Evolutionary conservation across 1,140 invertebrate genomes (phyloP), one percentile per base, ranked within the genome.

Genomic region (Tachypleus tridentatus): DNA sequence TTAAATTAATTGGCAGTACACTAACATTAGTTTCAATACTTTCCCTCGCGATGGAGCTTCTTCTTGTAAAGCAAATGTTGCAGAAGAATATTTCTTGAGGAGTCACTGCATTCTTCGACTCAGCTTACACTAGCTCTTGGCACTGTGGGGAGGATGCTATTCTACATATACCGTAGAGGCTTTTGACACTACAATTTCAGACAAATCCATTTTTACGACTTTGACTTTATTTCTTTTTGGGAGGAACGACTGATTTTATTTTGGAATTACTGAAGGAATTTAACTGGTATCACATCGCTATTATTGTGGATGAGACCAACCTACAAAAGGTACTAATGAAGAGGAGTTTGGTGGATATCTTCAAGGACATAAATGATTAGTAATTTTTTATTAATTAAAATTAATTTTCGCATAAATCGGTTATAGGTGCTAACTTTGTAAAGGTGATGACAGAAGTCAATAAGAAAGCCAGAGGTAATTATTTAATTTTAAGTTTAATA

Each of bases 191-290:
- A 82, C 89, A 71, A 90, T 93, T 76, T 90, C 90, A 72, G 86
- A 91, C 75, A 93, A 92, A 77, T 87, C 84, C 47, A 86, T 89
- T 73, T 93, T 89, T 72, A 85, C 86, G 3, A 92, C 89, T 0
- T 72, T 94, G 90, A 56, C 87, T 92, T 83, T 90, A 89, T 4
- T 93, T 90, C 60, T 70, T 69, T 4, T 58, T 72, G 51, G 70
- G 90, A 91, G 0, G 91, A 91, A 73, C 84, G 83, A 51, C 89
- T 87, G 72, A 85, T 91, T 57, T 92, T 58, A 11, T 73, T 8
- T 49, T 70, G 5, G 57, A 67, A 58, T 65, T 72, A n/a, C 47
- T 93, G 71, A 83, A 84, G 65, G 82, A 88, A 69, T 93, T 92
- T 73, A 82, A 85, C 4, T 94, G 90, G 89, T 81, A 82, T 9